Evolutionary conservation across 1,140 invertebrate genomes (phyloP).

Genomic region (Drosophila repleta): DNA sequence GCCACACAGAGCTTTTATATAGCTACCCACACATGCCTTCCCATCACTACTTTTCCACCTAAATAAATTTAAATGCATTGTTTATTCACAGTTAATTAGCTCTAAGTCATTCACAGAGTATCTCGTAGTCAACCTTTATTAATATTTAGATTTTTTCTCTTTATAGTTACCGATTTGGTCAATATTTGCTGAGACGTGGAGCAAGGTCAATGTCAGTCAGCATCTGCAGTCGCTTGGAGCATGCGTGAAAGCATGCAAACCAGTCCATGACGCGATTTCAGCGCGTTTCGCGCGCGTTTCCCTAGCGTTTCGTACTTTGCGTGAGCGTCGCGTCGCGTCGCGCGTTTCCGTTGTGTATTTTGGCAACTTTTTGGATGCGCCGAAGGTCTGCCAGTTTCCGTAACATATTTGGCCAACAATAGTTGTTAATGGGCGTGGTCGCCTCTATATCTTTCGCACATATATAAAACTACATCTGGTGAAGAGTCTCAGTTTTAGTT

Average conservation of each 20-base stretch:
- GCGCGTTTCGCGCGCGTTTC: conserved; percentile 6
- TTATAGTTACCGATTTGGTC: not conserved
- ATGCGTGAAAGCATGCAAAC: conserved; percentile 30
- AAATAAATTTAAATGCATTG: too few species aligned
- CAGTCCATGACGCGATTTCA: conserved; percentile 16
- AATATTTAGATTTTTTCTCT: conserved; percentile 6
- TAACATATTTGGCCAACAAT: conserved; percentile 67
- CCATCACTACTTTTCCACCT: too few species aligned
- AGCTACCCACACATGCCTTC: too few species aligned
- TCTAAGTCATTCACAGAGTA: not conserved
- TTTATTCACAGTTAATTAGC: not conserved
- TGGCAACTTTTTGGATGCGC: conserved; percentile 5
- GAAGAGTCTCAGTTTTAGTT: conserved; percentile 50
- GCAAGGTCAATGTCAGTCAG: conserved; percentile 69
- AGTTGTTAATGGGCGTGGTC: conserved; percentile 20
- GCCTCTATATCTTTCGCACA: not conserved
- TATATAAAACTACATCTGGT: conserved; percentile 61
- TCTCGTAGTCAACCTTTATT: not conserved
- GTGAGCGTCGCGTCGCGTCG: conserved; percentile 11
- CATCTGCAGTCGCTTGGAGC: conserved; percentile 15
- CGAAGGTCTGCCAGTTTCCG: conserved; percentile 64
- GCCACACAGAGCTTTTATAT: too few species aligned
- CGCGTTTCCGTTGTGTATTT: conserved; percentile 37
- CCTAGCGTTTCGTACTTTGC: not conserved
- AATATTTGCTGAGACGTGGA: conserved; percentile 58